Evolutionary conservation across 2,888 invertebrate genomes (phyloP).

Genomic region (Phyllotreta striolata): DNA sequence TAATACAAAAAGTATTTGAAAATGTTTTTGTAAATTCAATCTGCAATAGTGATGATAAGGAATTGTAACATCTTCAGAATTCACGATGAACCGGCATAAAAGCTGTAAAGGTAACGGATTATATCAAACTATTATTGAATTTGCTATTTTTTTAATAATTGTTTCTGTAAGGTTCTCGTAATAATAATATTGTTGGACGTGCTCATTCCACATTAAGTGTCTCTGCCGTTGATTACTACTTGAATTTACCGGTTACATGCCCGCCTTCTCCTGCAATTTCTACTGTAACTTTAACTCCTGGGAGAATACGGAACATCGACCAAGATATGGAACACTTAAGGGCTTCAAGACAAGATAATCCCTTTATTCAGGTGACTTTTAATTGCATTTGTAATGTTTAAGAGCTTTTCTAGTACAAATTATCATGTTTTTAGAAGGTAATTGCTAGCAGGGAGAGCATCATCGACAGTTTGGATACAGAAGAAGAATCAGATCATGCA

Average conservation of each 20-base stretch:
- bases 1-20: conserved; percentile 9
- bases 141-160: background rate
- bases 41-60: conserved; percentile 19
- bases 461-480: conserved; percentile 69
- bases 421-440: conserved; percentile 70
- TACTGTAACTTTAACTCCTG: conserved; percentile 75
- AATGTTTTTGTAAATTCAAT: conserved; percentile 13
- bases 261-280: conserved; percentile 68
- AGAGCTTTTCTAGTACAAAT: conserved; percentile 34
- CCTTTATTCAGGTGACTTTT: conserved; percentile 74
- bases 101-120: conserved; percentile 33
- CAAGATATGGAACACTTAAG: conserved; percentile 86
- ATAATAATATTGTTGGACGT: conserved; percentile 51
- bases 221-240: conserved; percentile 58
- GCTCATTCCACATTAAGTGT: conserved; percentile 60
- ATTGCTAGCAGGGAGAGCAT: conserved; percentile 82
- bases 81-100: conserved; percentile 36
- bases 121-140: conserved; percentile 2
- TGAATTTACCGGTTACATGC: conserved; percentile 55
- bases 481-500: conserved; percentile 80
- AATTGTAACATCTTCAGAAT: conserved; percentile 3
- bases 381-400: conserved; percentile 10
- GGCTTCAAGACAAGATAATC: conserved; percentile 84
- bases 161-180: conserved; percentile 40
- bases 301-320: conserved; percentile 78